Evolutionary conservation across 2,113 vertebrate species (phyloP).

Genomic region (zebrafish (Danio rerio)): DNA sequence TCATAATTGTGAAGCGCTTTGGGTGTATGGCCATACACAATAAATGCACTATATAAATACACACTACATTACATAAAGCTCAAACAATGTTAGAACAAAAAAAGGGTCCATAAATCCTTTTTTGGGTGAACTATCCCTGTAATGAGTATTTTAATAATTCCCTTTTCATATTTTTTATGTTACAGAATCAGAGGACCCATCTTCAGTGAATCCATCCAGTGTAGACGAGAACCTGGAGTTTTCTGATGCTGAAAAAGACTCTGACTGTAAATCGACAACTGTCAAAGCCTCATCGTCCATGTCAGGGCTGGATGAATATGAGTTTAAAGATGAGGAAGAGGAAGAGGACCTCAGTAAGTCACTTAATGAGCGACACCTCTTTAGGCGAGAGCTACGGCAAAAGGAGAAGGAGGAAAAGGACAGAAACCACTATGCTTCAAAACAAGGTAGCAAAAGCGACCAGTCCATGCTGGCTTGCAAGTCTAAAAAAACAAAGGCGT

Average conservation of each 20-base stretch:
- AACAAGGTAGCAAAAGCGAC: conserved; percentile 85
- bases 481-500: conserved; percentile 87
- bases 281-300: conserved; percentile 82
- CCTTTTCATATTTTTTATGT: conserved; percentile 21
- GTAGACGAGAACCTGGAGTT: conserved; percentile 91
- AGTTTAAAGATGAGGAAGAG: conserved; percentile 93
- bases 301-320: conserved; percentile 93
- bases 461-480: conserved; percentile 80
- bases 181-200: conserved; percentile 93
- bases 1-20: no score
- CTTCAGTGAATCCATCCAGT: conserved; percentile 93
- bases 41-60: no score
- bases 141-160: neutral
- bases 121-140: no score
- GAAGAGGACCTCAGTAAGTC: conserved; percentile 89
- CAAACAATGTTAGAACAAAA: no score
- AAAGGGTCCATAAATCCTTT: no score
- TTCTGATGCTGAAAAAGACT: conserved; percentile 93
- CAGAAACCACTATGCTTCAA: conserved; percentile 81
- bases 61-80: no score
- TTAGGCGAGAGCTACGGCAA: conserved; percentile 87
- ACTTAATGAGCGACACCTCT: conserved; percentile 88
- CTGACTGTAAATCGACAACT: conserved; percentile 81
- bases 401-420: conserved; percentile 87
- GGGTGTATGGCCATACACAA: no score